Evolutionary conservation across 2,888 invertebrate genomes (phyloP).

Genomic region (Tuberolachnus salignus): DNA sequence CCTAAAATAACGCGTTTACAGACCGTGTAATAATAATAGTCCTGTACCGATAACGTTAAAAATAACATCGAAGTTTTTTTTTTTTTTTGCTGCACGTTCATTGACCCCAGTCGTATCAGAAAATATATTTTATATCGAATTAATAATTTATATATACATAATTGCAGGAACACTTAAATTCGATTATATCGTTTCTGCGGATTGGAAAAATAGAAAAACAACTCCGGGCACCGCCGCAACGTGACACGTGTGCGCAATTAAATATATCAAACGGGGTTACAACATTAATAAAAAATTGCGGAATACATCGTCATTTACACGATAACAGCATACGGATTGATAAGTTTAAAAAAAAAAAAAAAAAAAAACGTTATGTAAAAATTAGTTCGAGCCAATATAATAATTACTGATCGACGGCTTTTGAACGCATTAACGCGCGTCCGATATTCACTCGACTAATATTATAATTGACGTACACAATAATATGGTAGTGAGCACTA

Average conservation of each 20-base stretch:
- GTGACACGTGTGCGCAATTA: slow-evolving; percentile 30
- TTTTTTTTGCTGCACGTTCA: not conserved
- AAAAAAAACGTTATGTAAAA: not conserved
- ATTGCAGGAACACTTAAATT: not conserved
- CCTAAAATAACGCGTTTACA: not conserved
- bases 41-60: not conserved
- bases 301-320: not conserved
- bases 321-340: not conserved
- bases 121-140: slow-evolving; percentile 2
- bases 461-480: too few relatives aligned
- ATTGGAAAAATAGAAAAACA: slow-evolving; percentile 17
- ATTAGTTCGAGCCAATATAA: not conserved
- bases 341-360: too few relatives aligned
- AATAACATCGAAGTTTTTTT: not conserved
- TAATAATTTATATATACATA: not conserved
- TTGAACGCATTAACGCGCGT: too few relatives aligned
- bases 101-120: slow-evolving; percentile 30
- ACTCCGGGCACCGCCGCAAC: too few relatives aligned
- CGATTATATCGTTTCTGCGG: slow-evolving; percentile 31
- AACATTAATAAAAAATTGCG: not conserved
- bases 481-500: too few relatives aligned
- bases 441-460: too few relatives aligned
- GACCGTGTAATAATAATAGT: not conserved
- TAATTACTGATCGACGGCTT: too few relatives aligned
- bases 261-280: not conserved